Base-by-base conservation (phyloP, 1,140 invertebrate genomes). In the Coelopa frigida region DNA sequence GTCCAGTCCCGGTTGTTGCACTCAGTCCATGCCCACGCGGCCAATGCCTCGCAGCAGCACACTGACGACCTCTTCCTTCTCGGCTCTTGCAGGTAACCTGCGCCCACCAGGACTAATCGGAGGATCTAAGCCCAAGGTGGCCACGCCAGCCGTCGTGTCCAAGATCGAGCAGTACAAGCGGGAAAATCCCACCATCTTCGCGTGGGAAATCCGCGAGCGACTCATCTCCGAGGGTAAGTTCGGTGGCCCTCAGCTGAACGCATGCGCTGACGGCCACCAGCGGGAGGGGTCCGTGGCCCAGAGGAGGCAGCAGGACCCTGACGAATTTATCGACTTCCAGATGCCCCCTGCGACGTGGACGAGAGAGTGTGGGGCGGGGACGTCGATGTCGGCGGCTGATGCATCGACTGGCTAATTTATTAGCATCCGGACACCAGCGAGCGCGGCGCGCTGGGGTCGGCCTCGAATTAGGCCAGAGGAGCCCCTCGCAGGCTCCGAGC, bases 41-140 rank as follows among this genome's bases (percentile, higher is more conserved):
- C n/a, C n/a, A n/a, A n/a, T n/a, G n/a, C n/a, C n/a, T n/a, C n/a
- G n/a, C n/a, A n/a, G n/a, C n/a, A n/a, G n/a, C n/a, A n/a, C n/a
- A n/a, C n/a, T n/a, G n/a, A 29, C 14, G 27, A 10, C 27, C 14
- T 14, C 14, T 29, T 29, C 27, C 8, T 14, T 18, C 6, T 20
- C n/a, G 14, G 12, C 41, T 14, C 27, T 83, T 78, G 48, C 78
- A 88, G 93, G 93, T 55, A 94, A 93, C 15, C 78, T 97, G 41
- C 78, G 89, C 57, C 88, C 93, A 52, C 93, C 94, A 6, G 90
- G 94, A 24, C 80, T 97, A 52, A 98, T 99, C 57, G 96, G 95
- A 37, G 96, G 96, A 38, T 96, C 92, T 70, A 98, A 98, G 73
- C 95, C 95, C 3, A 93, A 98, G 74, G 96, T 99, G 45, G 94